Conservation (phyloP, 2,888 invertebrate species). For the Orthonevra nobilis region DNA sequence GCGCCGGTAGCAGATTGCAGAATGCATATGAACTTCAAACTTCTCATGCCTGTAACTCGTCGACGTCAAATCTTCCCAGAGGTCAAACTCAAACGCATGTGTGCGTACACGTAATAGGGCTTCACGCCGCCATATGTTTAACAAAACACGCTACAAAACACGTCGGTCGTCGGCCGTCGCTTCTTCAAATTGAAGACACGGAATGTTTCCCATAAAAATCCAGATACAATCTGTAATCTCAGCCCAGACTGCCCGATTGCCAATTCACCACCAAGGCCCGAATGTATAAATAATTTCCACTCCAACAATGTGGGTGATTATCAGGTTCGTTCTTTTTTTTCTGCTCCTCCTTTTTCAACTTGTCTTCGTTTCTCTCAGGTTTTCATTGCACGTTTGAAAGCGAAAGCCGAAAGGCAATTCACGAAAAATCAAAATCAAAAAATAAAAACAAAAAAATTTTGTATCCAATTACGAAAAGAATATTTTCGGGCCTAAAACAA, state of each 20-base stretch:
- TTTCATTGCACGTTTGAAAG: constrained; percentile 55
- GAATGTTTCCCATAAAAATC: constrained; percentile 39
- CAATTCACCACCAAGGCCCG: constrained; percentile 32
- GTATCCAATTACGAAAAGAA: constrained; percentile 64
- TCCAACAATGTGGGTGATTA: constrained; percentile 29
- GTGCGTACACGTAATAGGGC: constrained; percentile 32
- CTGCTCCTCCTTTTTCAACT: background rate
- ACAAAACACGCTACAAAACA: constrained; percentile 10
- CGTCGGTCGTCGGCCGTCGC: background rate
- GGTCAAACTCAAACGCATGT: constrained; percentile 48
- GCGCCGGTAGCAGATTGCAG: too few relatives aligned
- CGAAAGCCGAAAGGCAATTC: constrained; percentile 61
- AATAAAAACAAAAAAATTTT: constrained; percentile 45
- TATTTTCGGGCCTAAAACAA: constrained; percentile 47
- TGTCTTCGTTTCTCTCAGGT: constrained; percentile 8
- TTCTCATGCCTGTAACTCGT: too few relatives aligned
- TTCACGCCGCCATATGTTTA: constrained; percentile 52
- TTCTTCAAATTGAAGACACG: constrained; percentile 40
- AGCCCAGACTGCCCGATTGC: constrained; percentile 32
- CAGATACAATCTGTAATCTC: constrained; percentile 22
- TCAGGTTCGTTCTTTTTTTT: constrained; percentile 13
- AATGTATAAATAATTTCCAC: constrained; percentile 44
- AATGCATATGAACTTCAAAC: too few relatives aligned
- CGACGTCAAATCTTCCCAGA: constrained; percentile 8
- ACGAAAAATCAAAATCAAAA: background rate